phyloP scores from a whole-genome alignment of 2,113 vertebrate species.

The Xenopus laevis region DNA sequence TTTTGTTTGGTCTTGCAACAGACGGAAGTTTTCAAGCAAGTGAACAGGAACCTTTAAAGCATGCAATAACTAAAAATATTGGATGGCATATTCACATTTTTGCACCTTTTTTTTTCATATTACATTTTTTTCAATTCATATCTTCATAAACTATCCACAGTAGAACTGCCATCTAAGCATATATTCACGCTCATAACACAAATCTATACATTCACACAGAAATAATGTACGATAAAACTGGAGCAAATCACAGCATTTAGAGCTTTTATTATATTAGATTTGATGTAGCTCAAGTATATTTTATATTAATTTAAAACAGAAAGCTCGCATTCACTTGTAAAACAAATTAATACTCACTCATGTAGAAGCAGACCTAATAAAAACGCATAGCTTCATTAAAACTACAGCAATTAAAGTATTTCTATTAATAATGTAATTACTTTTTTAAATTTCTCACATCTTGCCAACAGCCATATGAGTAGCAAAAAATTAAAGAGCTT shows the following conservation, averaged over 20 bases:
- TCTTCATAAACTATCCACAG: no score
- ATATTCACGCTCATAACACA: background rate
- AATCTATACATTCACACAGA: background rate
- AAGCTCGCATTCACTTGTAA: background rate
- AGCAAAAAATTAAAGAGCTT: constrained; percentile 24
- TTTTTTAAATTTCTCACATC: constrained; percentile 29
- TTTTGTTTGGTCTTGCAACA: no score
- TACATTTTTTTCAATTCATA: no score
- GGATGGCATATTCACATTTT: no score
- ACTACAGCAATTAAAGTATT: constrained; percentile 29
- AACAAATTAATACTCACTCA: constrained; percentile 12
- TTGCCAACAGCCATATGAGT: constrained; percentile 2
- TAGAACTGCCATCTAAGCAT: no score
- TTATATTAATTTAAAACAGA: background rate
- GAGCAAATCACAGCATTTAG: background rate
- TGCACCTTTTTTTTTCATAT: no score
- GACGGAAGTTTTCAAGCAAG: no score
- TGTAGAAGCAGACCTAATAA: constrained; percentile 20
- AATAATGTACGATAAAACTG: background rate
- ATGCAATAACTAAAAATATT: no score
- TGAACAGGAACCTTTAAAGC: no score
- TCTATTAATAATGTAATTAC: constrained; percentile 39
- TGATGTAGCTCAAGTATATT: background rate
- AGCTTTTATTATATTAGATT: background rate
- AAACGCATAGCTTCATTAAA: constrained; percentile 26